A percentile compares a stretch with the other conserved stretches of the same genome.
Conservation (phyloP, 1,140 invertebrate species). For the Bombus superbus region DNA sequence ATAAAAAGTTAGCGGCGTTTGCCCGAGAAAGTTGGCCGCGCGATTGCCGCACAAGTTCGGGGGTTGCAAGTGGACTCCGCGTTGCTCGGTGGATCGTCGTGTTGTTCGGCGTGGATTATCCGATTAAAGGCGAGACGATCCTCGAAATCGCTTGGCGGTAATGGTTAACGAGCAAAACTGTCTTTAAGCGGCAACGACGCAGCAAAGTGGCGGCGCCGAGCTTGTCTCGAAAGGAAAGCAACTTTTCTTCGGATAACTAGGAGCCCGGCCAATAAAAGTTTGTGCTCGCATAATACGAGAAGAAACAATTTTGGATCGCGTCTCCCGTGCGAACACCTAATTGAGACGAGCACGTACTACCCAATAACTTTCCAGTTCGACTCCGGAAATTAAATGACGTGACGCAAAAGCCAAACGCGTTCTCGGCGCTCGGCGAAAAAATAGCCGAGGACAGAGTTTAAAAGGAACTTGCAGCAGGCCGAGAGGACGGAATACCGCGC, state of each 20-base stretch:
- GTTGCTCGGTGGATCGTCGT: background rate
- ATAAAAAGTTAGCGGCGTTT: constrained; percentile 23
- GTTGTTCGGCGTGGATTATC: constrained; percentile 4
- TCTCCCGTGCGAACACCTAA: constrained; percentile 36
- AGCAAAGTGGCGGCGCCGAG: background rate
- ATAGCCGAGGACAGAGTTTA: constrained; percentile 48
- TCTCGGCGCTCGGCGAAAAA: constrained; percentile 23
- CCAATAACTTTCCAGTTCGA: constrained; percentile 63
- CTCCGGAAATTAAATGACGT: constrained; percentile 70
- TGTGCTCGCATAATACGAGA: constrained; percentile 17
- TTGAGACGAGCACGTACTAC: constrained; percentile 55
- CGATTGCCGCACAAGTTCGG: background rate
- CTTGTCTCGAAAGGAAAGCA: background rate
- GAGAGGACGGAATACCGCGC: constrained; percentile 36
- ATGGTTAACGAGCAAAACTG: constrained; percentile 25
- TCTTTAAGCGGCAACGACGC: constrained; percentile 1
- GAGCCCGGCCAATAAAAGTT: constrained; percentile 32
- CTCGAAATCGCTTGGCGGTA: constrained; percentile 12
- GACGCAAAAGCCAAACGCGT: constrained; percentile 58
- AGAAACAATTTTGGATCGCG: constrained; percentile 35
- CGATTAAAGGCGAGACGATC: constrained; percentile 25
- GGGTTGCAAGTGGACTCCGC: background rate
- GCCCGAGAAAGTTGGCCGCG: background rate
- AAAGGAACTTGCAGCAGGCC: constrained; percentile 28
- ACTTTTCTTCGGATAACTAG: background rate